phyloP scores from a whole-genome alignment of 2,888 invertebrate species.

The Lissonota sp. region DNA sequence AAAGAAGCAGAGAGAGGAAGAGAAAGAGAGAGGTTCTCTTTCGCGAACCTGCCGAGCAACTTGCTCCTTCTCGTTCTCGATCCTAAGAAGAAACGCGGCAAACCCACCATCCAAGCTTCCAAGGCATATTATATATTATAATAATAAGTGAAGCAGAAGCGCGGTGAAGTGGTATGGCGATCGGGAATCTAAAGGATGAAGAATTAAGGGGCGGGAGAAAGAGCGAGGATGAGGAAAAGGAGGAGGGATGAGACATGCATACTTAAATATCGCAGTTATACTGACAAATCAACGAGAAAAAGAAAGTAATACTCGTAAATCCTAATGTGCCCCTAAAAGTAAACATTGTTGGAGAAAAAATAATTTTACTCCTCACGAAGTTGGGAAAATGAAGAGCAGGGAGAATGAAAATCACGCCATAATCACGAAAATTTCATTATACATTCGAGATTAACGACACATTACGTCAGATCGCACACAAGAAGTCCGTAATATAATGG shows the following conservation, averaged over 20 bases:
- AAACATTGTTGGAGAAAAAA: slow-evolving; percentile 74
- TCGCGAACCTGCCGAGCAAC: slow-evolving; percentile 54
- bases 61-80: slow-evolving; percentile 19
- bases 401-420: slow-evolving; percentile 6
- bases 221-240: background rate
- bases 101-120: slow-evolving; percentile 48
- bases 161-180: background rate
- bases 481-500: slow-evolving; percentile 65
- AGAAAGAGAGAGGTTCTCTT: slow-evolving; percentile 21
- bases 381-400: slow-evolving; percentile 17
- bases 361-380: slow-evolving; percentile 43
- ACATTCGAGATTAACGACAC: slow-evolving; percentile 33
- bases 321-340: slow-evolving; percentile 65
- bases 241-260: slow-evolving; percentile 12
- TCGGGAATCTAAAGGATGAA: slow-evolving; percentile 33
- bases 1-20: slow-evolving; percentile 31
- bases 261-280: slow-evolving; percentile 17
- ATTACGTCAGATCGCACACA: slow-evolving; percentile 22
- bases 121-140: slow-evolving; percentile 45
- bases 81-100: slow-evolving; percentile 43
- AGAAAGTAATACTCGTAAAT: slow-evolving; percentile 40
- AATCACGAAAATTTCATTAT: slow-evolving; percentile 6
- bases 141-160: slow-evolving; percentile 49
- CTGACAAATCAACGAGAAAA: slow-evolving; percentile 35
- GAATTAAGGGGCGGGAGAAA: slow-evolving; percentile 30